Evolutionary conservation across 1,140 invertebrate genomes (phyloP), one percentile per base, ranked within the genome.

Genomic region (Monochamus saltuarius): DNA sequence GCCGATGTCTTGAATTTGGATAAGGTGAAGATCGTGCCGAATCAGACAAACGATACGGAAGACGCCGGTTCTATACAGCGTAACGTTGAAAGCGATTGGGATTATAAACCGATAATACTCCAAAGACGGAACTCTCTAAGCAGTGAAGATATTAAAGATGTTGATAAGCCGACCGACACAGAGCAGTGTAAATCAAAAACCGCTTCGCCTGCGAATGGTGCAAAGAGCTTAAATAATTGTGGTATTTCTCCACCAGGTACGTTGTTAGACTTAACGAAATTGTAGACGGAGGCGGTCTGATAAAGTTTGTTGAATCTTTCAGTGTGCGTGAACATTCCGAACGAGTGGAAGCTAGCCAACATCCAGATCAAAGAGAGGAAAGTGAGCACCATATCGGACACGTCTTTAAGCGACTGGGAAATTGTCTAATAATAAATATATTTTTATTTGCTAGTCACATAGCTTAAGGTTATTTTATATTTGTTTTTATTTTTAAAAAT

Each of bases 1-100:
- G 80, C 81, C 0, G 78, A 79, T 47, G 73, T 83, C 47, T 64
- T 83, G 11, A 78, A 77, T 66, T 80, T 82, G 55, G 80, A 82
- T 73, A 69, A 67, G 36, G 40, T 74, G 9, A 70, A 69, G 60
- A 69, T 74, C 34, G 55, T 47, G 9, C 29, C 19, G 19, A 29
- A 17, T n/a, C 13, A 11, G 45, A 8, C 13, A 7, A 47, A 11
- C 29, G 7, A 22, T 11, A 16, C 10, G 10, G 43, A 19, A 46
- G 43, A 46, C 14, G 43, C 14, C 17, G 17, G 13, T 10, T 34
- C 19, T 36, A n/a, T 16, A 14, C 19, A 34, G 35, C 47, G 55
- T 37, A 55, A 61, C n/a, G 14, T 39, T 19, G 40, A 54, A 2
- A 55, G 16, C 52, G 17, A 46, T 9, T 49, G 43, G 55, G 29